Evolutionary conservation across 2,888 invertebrate genomes (phyloP).

Genomic region (Venustoraphidia nigricollis): DNA sequence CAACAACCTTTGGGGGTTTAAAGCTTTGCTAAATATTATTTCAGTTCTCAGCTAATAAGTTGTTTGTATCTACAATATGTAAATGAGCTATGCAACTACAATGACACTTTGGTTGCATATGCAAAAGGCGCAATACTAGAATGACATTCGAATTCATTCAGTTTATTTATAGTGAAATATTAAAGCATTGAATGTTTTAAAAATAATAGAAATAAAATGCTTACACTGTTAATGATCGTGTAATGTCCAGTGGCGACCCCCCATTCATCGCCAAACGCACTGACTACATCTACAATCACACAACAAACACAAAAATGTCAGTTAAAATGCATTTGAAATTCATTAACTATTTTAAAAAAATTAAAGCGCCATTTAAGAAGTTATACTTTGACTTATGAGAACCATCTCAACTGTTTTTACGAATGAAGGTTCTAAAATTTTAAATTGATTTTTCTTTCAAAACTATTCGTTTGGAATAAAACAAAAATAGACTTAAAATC

Average conservation of each 20-base stretch:
- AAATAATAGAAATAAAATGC: conserved; percentile 1
- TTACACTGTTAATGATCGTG: conserved; percentile 25
- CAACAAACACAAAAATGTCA: conserved; percentile 20
- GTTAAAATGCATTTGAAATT: background rate
- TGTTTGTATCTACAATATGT: too few relatives aligned
- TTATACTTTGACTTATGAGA: background rate
- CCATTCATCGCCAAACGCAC: conserved; percentile 72
- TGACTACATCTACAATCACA: conserved; percentile 68
- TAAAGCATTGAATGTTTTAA: background rate
- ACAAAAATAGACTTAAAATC: background rate
- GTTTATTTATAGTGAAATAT: background rate
- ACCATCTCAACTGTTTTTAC: too few relatives aligned
- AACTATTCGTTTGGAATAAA: background rate
- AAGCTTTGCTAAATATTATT: too few relatives aligned
- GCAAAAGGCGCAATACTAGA: too few relatives aligned
- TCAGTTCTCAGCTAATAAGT: too few relatives aligned
- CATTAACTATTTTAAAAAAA: too few relatives aligned
- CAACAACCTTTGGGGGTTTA: too few relatives aligned
- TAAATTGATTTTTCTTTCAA: background rate
- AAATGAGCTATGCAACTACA: too few relatives aligned
- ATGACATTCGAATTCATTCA: too few relatives aligned
- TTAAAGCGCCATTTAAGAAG: background rate
- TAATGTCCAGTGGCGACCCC: conserved; percentile 36
- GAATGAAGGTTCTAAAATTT: background rate
- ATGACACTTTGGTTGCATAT: too few relatives aligned